Evolutionary conservation across 2,113 vertebrate genomes (phyloP), one percentile per base, ranked within the genome.

Genomic region (Piaya cayana): DNA sequence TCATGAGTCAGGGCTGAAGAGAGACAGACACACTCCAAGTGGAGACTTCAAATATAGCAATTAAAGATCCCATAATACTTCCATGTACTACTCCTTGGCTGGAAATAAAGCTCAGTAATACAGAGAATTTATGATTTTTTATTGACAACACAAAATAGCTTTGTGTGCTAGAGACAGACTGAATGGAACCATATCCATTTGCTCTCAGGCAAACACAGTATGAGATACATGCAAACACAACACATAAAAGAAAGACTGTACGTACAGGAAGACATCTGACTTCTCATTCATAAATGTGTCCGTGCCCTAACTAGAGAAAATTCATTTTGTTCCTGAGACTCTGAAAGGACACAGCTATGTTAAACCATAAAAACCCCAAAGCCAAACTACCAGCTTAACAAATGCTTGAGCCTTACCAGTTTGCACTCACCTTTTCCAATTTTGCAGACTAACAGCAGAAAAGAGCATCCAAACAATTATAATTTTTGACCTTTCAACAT

Each of bases 171-270:
- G 25, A 64, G 34, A 75, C 12, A 79, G 39, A 53, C 30, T 78
- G 47, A 72, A 58, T 7, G 12, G 80, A 94, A 78, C 34, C 53
- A 63, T 1, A 78, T 4, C 27, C 43, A 59, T 7, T 21, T 81
- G 72, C 65, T 69, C 72, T 72, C 3, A 5, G 4, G 6, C 30
- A 89, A 43, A 21, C 36, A 16, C 1, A 36, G 26, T 7, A 21
- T 4, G 11, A 89, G 18, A 25, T 67, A 59, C 32, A 49, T 8
- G 3, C 34, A 83, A 86, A 52, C 42, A 50, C 6, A 77, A 45
- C 27, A 45, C 0, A 0, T 32, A 62, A 36, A 8, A 64, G 27
- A 64, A 72, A 20, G 20, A 42, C 15, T 29, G 2, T 2, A 7
- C 8, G 25, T 42, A 55, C 11, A 62, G 18, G 25, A 58, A 75